Evolutionary conservation across 2,888 invertebrate genomes (phyloP).

Genomic region (Epinotia ramella): DNA sequence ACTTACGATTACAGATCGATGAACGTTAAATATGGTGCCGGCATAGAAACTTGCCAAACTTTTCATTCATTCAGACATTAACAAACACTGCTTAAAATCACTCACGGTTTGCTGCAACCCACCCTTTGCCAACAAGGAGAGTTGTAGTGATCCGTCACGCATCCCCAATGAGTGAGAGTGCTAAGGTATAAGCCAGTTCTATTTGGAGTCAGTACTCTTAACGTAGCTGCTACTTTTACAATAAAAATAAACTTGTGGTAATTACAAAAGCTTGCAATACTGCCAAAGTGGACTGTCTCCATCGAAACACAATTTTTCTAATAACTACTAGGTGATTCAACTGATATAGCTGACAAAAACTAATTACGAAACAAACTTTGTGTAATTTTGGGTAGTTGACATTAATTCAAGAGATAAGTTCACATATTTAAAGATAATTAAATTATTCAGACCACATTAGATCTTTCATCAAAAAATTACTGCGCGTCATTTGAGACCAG

Average conservation of each 20-base stretch:
- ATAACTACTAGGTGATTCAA: conserved; percentile 18
- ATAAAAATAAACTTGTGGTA: not conserved
- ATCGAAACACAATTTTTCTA: not conserved
- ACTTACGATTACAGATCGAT: too few relatives aligned
- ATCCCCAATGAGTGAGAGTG: not conserved
- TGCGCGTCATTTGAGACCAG: too few relatives aligned
- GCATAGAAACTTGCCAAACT: not conserved
- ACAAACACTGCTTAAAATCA: not conserved
- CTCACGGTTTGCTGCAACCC: too few relatives aligned
- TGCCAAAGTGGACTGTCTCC: not conserved
- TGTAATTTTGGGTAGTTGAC: not conserved
- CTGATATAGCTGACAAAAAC: not conserved
- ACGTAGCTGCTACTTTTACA: not conserved
- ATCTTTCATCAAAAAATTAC: too few relatives aligned
- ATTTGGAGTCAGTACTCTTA: conserved; percentile 17
- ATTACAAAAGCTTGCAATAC: not conserved
- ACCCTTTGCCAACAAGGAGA: not conserved
- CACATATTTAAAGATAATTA: not conserved
- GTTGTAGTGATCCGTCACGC: not conserved
- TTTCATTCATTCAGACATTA: not conserved
- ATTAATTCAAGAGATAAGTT: not conserved
- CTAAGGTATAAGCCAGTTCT: not conserved
- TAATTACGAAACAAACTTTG: not conserved
- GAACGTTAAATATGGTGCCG: too few relatives aligned
- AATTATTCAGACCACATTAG: too few relatives aligned